Conservation (phyloP, 2,113 vertebrate genomes). For the Serinus canaria region DNA sequence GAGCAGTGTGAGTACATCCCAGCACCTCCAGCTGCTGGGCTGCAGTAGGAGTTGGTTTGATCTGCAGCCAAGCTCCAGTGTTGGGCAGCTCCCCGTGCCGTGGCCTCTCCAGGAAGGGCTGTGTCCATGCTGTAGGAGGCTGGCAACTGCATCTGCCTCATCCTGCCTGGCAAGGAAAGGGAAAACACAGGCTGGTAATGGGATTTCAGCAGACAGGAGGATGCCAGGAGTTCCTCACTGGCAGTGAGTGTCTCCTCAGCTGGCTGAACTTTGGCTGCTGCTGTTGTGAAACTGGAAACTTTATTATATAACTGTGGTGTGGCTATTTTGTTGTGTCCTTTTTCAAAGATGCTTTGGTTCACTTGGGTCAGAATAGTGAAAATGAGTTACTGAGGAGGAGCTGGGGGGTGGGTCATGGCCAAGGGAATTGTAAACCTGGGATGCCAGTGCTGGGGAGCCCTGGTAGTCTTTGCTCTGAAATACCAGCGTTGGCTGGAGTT, state of each 20-base stretch:
- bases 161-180: background rate
- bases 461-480: background rate
- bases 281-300: background rate
- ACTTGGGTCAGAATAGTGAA: rapidly evolving
- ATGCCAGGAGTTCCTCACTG: background rate
- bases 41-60: background rate
- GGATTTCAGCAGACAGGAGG: background rate
- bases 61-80: background rate
- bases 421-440: background rate
- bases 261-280: background rate
- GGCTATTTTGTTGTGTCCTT: background rate
- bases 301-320: background rate
- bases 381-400: background rate
- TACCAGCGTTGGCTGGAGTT: rapidly evolving
- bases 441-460: background rate
- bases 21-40: background rate
- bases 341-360: background rate
- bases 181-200: background rate
- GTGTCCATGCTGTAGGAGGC: background rate
- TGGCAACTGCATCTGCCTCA: background rate
- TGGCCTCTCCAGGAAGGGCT: background rate
- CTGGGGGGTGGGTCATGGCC: background rate
- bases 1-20: background rate
- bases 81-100: background rate
- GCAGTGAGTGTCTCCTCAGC: background rate